A percentile compares a stretch with the other conserved stretches of the same genome.
phyloP scores from a whole-genome alignment of 2,797 vertebrate species.

The Staurois parvus region DNA sequence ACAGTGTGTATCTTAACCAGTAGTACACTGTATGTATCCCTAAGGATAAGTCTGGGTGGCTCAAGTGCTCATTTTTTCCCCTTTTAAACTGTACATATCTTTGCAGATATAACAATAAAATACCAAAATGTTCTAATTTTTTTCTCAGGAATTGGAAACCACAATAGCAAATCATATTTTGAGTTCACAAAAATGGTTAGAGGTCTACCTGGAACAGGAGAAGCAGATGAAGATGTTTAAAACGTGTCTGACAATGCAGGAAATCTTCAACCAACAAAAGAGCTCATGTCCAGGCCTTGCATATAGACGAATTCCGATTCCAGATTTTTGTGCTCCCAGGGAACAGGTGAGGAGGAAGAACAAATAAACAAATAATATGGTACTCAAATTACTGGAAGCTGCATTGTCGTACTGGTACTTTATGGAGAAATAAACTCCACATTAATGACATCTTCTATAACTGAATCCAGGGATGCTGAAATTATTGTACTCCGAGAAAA shows the following conservation, averaged over 20 bases:
- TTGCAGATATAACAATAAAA: background rate
- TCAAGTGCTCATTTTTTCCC: no score
- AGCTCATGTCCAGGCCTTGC: conserved; percentile 79
- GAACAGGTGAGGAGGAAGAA: conserved; percentile 83
- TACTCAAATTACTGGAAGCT: no score
- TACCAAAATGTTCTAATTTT: background rate
- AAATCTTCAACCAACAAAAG: conserved; percentile 88
- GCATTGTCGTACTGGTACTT: background rate
- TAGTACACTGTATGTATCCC: background rate
- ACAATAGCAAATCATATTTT: conserved; percentile 86
- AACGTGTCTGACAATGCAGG: conserved; percentile 85
- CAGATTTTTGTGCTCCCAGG: conserved; percentile 87
- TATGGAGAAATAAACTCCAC: background rate
- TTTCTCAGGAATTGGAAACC: conserved; percentile 84
- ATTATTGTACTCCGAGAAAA: no score
- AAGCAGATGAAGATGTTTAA: conserved; percentile 94
- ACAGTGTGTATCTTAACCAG: background rate
- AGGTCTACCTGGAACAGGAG: conserved; percentile 85
- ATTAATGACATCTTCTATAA: no score
- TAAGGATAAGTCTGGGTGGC: background rate
- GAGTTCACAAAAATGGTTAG: conserved; percentile 83
- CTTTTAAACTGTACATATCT: no score
- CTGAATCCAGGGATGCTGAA: no score
- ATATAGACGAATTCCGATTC: conserved; percentile 87
- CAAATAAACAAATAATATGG: background rate